Conservation (phyloP, 2,113 vertebrate genomes). For the Sapayoa aenigma region DNA sequence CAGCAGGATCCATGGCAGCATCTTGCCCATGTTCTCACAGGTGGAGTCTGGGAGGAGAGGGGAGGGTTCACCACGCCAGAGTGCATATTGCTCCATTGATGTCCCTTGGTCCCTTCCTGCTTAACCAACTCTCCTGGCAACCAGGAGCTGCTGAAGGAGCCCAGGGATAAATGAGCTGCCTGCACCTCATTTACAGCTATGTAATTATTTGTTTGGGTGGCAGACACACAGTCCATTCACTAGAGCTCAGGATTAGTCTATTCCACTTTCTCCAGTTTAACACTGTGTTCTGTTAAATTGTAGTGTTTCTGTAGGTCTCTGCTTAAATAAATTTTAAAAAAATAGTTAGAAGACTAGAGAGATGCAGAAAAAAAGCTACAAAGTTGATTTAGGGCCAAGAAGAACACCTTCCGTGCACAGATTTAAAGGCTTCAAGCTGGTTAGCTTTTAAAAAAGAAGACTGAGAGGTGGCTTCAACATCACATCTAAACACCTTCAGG, state of each 20-base stretch:
- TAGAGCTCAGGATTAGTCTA: background rate
- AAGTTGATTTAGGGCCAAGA: constrained; percentile 13
- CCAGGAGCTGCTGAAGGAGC: background rate
- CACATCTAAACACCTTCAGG: background rate
- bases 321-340: background rate
- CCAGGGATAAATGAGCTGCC: background rate
- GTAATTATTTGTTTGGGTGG: constrained; percentile 9
- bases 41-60: background rate
- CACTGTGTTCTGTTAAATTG: background rate
- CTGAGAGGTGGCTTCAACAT: background rate
- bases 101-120: background rate
- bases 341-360: background rate
- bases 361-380: background rate
- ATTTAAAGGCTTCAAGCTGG: constrained; percentile 23
- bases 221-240: background rate
- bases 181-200: background rate
- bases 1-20: too few relatives aligned
- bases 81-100: background rate
- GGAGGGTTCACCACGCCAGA: background rate
- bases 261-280: background rate
- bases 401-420: background rate
- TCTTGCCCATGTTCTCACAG: background rate
- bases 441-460: constrained; percentile 9
- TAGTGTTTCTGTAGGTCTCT: background rate
- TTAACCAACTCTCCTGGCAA: background rate